phyloP scores from a whole-genome alignment of 2,113 vertebrate species.

The Eublepharis macularius region DNA sequence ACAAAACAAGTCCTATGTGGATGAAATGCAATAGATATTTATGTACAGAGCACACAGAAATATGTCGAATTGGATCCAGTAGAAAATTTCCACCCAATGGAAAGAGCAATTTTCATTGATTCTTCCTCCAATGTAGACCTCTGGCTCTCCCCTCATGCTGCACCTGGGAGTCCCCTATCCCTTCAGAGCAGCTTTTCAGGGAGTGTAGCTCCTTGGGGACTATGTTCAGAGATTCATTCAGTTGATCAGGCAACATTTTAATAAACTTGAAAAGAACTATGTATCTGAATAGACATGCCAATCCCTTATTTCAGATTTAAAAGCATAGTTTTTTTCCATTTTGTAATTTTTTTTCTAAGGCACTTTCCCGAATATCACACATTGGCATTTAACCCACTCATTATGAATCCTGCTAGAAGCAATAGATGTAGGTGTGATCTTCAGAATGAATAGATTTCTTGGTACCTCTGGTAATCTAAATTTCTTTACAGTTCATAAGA shows the following conservation, averaged over 20 bases:
- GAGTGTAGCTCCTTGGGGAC: neutral
- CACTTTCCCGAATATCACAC: neutral
- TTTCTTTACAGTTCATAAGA: fast-evolving
- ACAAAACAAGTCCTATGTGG: too few species aligned
- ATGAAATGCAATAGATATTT: too few species aligned
- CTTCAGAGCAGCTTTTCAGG: too few species aligned
- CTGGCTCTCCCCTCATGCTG: too few species aligned
- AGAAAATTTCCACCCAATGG: too few species aligned
- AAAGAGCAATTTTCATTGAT: too few species aligned
- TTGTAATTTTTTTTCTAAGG: neutral
- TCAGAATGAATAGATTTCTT: neutral
- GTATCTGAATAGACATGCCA: neutral
- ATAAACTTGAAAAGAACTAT: neutral
- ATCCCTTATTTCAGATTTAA: neutral
- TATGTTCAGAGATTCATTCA: neutral
- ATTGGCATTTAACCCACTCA: fast-evolving
- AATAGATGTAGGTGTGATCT: too few species aligned
- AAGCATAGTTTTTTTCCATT: neutral
- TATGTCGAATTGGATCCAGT: too few species aligned
- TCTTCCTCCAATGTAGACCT: too few species aligned
- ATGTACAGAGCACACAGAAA: too few species aligned
- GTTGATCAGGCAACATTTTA: neutral
- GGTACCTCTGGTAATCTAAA: neutral
- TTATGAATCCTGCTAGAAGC: fast-evolving
- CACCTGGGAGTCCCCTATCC: too few species aligned